These are phyloP conservation scores for Brevimyrus niger DNA, from an alignment of 2,113 vertebrate genomes.

Conservation along the genomic window DNA sequence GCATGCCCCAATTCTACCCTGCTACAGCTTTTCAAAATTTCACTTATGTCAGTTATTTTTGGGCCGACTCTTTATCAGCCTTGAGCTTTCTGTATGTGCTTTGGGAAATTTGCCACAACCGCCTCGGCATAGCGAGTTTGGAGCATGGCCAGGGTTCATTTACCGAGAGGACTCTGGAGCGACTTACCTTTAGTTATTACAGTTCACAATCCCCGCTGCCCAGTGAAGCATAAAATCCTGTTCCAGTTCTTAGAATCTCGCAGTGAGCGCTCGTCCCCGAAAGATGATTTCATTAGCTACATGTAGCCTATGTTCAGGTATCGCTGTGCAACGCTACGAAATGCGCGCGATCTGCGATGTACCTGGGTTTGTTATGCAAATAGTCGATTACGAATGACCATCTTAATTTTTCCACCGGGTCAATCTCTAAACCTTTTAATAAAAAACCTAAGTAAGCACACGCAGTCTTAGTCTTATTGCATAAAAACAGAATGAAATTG, in stretches of 20 bases:
- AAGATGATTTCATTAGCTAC: neutral
- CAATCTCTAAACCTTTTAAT: neutral
- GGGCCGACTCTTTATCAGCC: neutral
- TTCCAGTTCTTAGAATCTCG: neutral
- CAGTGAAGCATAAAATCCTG: neutral
- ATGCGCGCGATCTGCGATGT: neutral
- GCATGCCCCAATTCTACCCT: neutral
- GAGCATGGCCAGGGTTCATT: neutral
- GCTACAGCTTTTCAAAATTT: neutral
- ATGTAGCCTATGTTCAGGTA: neutral
- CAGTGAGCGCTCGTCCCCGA: neutral
- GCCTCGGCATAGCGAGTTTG: neutral
- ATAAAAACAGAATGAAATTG: neutral
- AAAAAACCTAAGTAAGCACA: neutral
- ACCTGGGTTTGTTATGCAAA: neutral
- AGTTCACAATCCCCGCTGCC: neutral
- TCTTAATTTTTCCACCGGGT: neutral
- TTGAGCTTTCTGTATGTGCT: neutral
- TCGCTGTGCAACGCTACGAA: neutral
- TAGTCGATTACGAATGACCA: neutral
- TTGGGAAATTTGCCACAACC: neutral
- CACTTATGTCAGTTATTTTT: slow-evolving; percentile 10
- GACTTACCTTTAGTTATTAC: neutral
- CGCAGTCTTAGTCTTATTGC: neutral
- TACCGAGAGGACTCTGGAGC: neutral